Evolutionary conservation across 2,888 invertebrate species (phyloP), one percentile per base, ranked within the genome.

Genomic region (Boloria selene): DNA sequence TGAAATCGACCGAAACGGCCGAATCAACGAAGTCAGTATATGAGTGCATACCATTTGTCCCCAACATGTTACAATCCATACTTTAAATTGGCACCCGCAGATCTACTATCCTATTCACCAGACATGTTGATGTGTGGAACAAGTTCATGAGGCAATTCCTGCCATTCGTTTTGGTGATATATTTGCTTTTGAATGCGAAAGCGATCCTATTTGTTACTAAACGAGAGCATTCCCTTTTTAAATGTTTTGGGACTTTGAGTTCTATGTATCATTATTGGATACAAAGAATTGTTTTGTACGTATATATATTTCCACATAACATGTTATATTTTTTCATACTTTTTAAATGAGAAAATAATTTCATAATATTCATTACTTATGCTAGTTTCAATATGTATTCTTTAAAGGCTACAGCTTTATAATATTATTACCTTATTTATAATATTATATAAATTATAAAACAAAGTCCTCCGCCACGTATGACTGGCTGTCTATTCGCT

Each of bases 11-110:
- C 73, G 75, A 74, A 62, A 54, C 49, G 62, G 42, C 18, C 51
- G 44, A 56, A 56, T 26, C 58, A 56, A 42, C 56, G 17, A 76
- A 77, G 78, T 75, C 75, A 72, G 69, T 73, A 72, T 76, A 81
- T 79, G 79, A 79, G 78, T 71, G 74, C 68, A 64, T 70, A 72
- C 79, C 80, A 86, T 87, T 83, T 81, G 83, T 88, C 78, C 79
- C 74, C 78, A 76, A 79, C 85, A 84, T 81, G 84, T 81, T 80
- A 79, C 86, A 84, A 86, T 90, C 86, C 82, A 86, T 87, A 88
- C 81, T 86, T 88, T 88, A 89, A 90, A 91, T 91, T 90, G 90
- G 86, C 83, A 82, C 79, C 73, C 71, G 77, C 87, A 86, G 85
- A 89, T 89, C 84, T 80, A 80, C 78, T 70, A 69, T 83, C 80